These are phyloP conservation scores for Rhegmatorhina hoffmannsi DNA, from an alignment of 2,113 vertebrate genomes.

Conservation along the genomic window DNA sequence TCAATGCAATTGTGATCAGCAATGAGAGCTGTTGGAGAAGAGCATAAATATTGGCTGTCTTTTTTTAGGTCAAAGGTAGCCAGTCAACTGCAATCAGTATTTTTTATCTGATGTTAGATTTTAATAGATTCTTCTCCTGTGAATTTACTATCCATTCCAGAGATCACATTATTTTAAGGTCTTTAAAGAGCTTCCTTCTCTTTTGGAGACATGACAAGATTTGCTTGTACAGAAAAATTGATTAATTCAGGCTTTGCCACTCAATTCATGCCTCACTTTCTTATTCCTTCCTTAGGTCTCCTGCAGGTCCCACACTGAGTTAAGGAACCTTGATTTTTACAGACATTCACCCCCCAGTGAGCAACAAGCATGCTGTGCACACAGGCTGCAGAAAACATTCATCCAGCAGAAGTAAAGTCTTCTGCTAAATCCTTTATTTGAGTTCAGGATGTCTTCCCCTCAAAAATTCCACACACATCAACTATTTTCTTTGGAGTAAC, in stretches of 20 bases:
- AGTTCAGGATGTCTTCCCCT: background rate
- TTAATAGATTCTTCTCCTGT: background rate
- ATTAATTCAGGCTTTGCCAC: background rate
- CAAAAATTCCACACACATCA: background rate
- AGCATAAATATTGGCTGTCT: background rate
- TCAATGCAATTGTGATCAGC: background rate
- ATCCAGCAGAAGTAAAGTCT: background rate
- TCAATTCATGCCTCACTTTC: background rate
- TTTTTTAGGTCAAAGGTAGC: background rate
- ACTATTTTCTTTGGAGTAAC: background rate
- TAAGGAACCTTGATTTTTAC: slow-evolving; percentile 13
- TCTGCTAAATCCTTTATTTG: background rate
- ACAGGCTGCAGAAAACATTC: background rate
- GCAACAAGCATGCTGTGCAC: background rate
- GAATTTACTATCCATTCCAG: background rate
- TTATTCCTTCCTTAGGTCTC: background rate
- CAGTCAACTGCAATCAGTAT: background rate
- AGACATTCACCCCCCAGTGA: background rate
- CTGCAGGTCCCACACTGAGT: background rate
- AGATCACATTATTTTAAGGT: background rate
- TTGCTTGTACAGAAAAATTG: background rate
- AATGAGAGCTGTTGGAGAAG: background rate
- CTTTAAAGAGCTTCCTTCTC: background rate
- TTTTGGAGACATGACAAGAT: background rate
- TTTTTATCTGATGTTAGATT: background rate